phyloP scores from a whole-genome alignment of 2,113 vertebrate genomes.

The Dasyornis broadbenti region DNA sequence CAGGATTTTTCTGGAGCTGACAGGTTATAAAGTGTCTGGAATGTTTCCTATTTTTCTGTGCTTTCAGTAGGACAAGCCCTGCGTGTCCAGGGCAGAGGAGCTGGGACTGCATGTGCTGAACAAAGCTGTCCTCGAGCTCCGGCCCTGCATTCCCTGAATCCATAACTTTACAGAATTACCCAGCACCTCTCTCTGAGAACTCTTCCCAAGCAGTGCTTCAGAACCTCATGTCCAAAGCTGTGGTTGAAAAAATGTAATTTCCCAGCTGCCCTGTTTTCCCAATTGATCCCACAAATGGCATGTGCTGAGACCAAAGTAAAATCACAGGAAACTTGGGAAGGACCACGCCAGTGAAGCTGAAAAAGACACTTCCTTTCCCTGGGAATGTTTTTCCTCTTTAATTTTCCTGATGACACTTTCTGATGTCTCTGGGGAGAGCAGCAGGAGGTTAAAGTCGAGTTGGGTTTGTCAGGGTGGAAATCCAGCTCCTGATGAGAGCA shows the following conservation, averaged over 20 bases:
- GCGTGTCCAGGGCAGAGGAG: fast-evolving
- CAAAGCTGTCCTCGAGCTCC: background rate
- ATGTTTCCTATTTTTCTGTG: background rate
- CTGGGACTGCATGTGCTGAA: background rate
- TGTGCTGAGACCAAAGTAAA: fast-evolving
- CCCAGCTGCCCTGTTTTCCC: background rate
- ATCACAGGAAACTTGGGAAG: background rate
- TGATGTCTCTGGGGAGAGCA: background rate
- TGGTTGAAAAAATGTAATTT: background rate
- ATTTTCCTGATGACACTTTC: background rate
- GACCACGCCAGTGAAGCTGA: background rate
- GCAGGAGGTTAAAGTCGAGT: background rate
- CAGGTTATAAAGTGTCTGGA: background rate
- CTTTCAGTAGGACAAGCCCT: background rate
- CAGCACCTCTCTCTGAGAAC: background rate
- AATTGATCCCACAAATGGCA: background rate
- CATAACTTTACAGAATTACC: fast-evolving
- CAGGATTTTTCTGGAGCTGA: background rate
- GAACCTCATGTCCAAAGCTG: background rate
- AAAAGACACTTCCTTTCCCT: background rate
- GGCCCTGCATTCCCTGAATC: background rate
- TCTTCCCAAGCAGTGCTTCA: background rate
- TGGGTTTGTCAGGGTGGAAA: background rate
- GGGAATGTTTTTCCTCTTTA: background rate
- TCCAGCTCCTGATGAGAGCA: background rate